Conservation (phyloP, 2,888 invertebrate species). For the Drosophila ezoana region DNA sequence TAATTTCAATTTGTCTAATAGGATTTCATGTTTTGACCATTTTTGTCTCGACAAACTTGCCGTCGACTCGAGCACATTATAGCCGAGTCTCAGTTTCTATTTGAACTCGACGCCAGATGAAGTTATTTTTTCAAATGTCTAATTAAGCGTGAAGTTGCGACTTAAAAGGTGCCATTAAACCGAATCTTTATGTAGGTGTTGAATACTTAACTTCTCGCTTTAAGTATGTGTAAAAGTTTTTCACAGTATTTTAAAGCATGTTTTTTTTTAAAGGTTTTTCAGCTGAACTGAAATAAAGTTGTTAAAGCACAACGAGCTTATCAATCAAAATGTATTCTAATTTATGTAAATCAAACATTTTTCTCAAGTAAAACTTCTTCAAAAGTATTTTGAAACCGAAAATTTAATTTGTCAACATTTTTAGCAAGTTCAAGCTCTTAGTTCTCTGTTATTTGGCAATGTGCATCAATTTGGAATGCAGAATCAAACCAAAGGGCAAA, state of each 20-base stretch:
- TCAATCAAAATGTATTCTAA: neutral
- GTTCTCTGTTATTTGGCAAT: no score
- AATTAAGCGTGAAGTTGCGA: constrained; percentile 74
- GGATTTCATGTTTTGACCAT: constrained; percentile 81
- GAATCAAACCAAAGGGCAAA: neutral
- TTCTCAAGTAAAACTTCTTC: no score
- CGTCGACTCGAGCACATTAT: constrained; percentile 28
- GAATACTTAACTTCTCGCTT: constrained; percentile 10
- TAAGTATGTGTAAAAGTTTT: constrained; percentile 32
- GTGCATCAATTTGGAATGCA: neutral
- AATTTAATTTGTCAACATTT: no score
- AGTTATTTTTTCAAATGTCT: constrained; percentile 68
- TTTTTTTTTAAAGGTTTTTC: no score
- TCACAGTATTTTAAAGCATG: constrained; percentile 6
- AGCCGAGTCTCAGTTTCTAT: constrained; percentile 8
- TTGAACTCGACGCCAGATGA: constrained; percentile 41
- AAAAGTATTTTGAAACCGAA: no score
- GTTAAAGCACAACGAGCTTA: constrained; percentile 4
- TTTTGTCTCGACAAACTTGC: constrained; percentile 63
- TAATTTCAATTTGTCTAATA: constrained; percentile 81
- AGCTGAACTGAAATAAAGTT: constrained; percentile 4
- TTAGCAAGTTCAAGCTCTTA: no score
- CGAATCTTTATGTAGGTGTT: constrained; percentile 38
- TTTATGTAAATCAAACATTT: neutral
- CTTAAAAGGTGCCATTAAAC: constrained; percentile 52